Conservation (phyloP, 2,797 vertebrate species). For the Masticophis lateralis region DNA sequence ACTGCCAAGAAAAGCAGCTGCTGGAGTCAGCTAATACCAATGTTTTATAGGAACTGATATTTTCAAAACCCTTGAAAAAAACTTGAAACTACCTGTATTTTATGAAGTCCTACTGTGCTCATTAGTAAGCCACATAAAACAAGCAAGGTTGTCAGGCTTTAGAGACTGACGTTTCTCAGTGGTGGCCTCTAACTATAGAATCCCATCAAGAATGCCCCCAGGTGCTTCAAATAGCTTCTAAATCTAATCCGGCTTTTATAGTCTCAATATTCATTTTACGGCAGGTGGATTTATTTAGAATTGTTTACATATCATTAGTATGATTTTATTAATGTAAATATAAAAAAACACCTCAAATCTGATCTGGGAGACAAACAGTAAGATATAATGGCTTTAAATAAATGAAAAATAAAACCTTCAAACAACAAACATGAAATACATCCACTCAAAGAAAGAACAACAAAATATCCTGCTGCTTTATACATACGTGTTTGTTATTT, state of each 20-base stretch:
- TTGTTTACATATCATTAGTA: neutral
- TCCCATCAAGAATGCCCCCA: neutral
- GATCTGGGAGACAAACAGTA: neutral
- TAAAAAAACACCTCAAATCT: neutral
- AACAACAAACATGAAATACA: constrained; percentile 36
- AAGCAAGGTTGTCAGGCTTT: neutral
- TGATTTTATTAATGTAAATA: neutral
- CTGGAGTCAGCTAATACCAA: constrained; percentile 9
- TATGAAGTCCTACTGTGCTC: neutral
- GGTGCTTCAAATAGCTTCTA: neutral
- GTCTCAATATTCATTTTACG: neutral
- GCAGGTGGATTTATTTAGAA: neutral
- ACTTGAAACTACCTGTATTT: neutral
- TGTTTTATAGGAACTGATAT: neutral
- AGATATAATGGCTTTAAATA: neutral
- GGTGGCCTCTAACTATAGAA: neutral
- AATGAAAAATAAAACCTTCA: neutral
- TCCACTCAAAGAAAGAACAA: constrained; percentile 19
- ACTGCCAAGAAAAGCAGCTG: constrained; percentile 38
- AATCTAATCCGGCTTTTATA: neutral
- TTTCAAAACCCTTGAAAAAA: neutral
- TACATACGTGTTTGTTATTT: neutral
- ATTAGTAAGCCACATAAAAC: neutral
- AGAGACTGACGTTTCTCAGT: neutral
- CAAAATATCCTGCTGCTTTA: neutral